Evolutionary conservation across 1,140 invertebrate genomes (phyloP).

Genomic region (Archivesica marissinica): DNA sequence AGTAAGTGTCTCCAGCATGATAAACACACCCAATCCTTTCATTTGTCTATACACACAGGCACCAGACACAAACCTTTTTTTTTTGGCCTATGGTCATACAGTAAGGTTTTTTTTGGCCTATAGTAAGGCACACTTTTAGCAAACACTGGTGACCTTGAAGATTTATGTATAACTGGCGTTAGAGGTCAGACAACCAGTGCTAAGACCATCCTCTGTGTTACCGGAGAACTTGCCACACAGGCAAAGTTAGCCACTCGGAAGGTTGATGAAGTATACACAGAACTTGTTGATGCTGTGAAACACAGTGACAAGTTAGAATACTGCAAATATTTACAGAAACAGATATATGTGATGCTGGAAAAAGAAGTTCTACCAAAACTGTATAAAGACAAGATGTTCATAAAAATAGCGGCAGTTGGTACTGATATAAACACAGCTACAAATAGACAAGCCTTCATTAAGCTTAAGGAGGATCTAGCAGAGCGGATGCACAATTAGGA

Average conservation of each 20-base stretch:
- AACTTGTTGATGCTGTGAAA: constrained; percentile 37
- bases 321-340: constrained; percentile 42
- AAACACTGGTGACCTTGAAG: constrained; percentile 88
- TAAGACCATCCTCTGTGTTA: constrained; percentile 70
- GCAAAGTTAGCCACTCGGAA: too few relatives aligned
- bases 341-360: constrained; percentile 48
- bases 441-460: constrained; percentile 46
- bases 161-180: constrained; percentile 87
- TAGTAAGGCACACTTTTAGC: too few relatives aligned
- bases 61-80: too few relatives aligned
- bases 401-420: constrained; percentile 38
- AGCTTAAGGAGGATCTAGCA: constrained; percentile 22
- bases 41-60: too few relatives aligned
- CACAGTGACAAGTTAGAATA: background rate
- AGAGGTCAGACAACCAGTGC: constrained; percentile 67
- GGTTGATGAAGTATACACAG: background rate
- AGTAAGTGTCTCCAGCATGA: too few relatives aligned
- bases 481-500: constrained; percentile 39
- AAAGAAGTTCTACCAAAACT: constrained; percentile 53
- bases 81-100: too few relatives aligned
- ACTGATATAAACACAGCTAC: constrained; percentile 26
- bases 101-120: too few relatives aligned
- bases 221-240: constrained; percentile 68
- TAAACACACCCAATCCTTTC: too few relatives aligned
- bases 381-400: constrained; percentile 46